Percentiles rank a stretch among this genome's conserved stretches.
Evolutionary conservation across 2,888 invertebrate species (phyloP).

Genomic region (Pristionchus entomophagus): DNA sequence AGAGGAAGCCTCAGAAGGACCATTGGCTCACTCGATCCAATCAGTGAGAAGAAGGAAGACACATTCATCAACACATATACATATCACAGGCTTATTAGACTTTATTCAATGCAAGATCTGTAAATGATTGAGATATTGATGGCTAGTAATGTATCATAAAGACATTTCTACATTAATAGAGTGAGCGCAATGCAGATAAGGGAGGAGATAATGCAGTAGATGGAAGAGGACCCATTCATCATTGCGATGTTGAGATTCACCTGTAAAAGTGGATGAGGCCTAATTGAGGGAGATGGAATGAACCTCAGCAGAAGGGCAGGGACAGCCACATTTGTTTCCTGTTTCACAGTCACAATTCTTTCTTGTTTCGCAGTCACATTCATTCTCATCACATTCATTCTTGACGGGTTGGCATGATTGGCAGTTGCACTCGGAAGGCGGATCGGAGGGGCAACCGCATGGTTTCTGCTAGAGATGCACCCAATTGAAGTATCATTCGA

Average conservation of each 20-base stretch:
- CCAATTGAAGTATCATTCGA: no score
- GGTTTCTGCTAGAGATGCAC: no score
- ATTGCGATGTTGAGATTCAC: background rate
- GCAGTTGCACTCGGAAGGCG: no score
- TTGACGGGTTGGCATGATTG: no score
- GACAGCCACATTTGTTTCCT: background rate
- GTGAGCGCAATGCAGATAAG: background rate
- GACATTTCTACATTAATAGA: slow-evolving; percentile 17
- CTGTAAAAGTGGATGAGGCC: background rate
- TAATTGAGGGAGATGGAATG: background rate
- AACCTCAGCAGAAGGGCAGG: background rate
- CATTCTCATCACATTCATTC: no score
- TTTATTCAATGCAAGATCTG: no score
- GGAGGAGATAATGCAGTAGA: background rate
- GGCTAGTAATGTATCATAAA: slow-evolving; percentile 4
- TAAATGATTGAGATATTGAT: no score
- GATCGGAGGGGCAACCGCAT: no score
- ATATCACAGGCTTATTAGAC: background rate
- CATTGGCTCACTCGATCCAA: slow-evolving; percentile 94
- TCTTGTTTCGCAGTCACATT: no score
- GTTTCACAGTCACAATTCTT: background rate
- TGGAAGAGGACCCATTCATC: background rate
- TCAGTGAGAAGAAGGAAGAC: slow-evolving; percentile 52
- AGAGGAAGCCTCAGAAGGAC: slow-evolving; percentile 91
- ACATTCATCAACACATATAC: background rate